Evolutionary conservation across 2,797 vertebrate species (phyloP).

Genomic region (Adelosebastes latens): DNA sequence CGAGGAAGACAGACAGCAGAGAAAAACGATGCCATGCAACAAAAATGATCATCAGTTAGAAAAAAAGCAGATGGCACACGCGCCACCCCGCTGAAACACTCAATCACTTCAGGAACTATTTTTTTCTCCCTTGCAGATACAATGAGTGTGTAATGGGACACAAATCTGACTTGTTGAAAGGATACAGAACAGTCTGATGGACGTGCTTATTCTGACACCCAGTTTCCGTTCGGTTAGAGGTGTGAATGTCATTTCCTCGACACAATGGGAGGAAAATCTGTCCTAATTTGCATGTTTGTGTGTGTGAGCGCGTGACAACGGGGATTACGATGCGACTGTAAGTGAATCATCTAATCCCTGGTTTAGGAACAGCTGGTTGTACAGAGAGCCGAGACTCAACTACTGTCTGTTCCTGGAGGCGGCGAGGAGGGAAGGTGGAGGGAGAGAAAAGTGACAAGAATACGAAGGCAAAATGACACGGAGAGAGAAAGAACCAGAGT

Average conservation of each 20-base stretch:
- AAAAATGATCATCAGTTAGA: slow-evolving; percentile 22
- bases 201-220: slow-evolving; percentile 28
- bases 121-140: slow-evolving; percentile 31
- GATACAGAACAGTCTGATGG: slow-evolving; percentile 40
- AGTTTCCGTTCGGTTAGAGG: slow-evolving; percentile 27
- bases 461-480: slow-evolving; percentile 5
- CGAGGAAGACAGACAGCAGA: slow-evolving; percentile 4
- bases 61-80: slow-evolving; percentile 47
- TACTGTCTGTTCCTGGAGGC: slow-evolving; percentile 45
- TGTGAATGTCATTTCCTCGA: slow-evolving; percentile 47
- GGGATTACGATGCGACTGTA: slow-evolving; percentile 62
- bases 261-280: slow-evolving; percentile 49
- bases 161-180: slow-evolving; percentile 48
- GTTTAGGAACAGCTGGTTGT: slow-evolving; percentile 57
- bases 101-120: slow-evolving; percentile 48
- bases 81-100: slow-evolving; percentile 37
- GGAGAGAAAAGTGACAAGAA: slow-evolving; percentile 17
- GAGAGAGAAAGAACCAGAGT: background rate
- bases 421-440: slow-evolving; percentile 22
- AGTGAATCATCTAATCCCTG: slow-evolving; percentile 67
- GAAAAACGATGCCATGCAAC: slow-evolving; percentile 13
- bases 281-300: slow-evolving; percentile 62
- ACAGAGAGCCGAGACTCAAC: slow-evolving; percentile 34
- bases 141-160: slow-evolving; percentile 41
- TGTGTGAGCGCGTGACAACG: slow-evolving; percentile 29